These are phyloP conservation scores for Andricus quercusramuli DNA, from an alignment of 2,888 invertebrate genomes.

Conservation along the genomic window DNA sequence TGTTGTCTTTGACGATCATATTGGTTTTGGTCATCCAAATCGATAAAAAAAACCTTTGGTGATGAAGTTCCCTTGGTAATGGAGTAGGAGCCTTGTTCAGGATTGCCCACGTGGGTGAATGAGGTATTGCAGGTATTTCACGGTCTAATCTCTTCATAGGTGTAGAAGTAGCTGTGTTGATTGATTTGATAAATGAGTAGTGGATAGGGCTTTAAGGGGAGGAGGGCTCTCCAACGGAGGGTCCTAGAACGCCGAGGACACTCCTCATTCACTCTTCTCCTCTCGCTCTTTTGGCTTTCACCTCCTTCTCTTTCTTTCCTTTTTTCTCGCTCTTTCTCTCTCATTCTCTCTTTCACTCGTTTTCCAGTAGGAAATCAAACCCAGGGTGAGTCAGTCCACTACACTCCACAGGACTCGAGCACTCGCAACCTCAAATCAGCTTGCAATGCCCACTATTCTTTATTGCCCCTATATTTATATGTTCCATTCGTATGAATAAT, in stretches of 20 bases:
- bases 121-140: conserved; percentile 12
- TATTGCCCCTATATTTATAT: conserved; percentile 34
- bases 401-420: conserved; percentile 62
- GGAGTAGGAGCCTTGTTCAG: not conserved
- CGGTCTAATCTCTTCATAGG: conserved; percentile 69
- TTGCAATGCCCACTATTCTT: conserved; percentile 45
- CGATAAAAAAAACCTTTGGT: not conserved
- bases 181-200: conserved; percentile 77
- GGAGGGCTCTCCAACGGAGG: conserved; percentile 75
- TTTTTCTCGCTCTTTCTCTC: conserved; percentile 46
- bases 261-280: conserved; percentile 69
- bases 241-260: conserved; percentile 75
- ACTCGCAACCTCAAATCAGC: conserved; percentile 58
- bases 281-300: conserved; percentile 43
- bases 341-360: conserved; percentile 44
- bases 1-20: not conserved
- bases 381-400: conserved; percentile 65
- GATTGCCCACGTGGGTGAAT: conserved; percentile 9
- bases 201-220: conserved; percentile 72
- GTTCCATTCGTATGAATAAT: conserved; percentile 51
- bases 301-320: conserved; percentile 50
- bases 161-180: conserved; percentile 76
- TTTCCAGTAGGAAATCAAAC: conserved; percentile 55
- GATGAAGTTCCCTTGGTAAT: not conserved
- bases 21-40: too few species aligned